Evolutionary conservation across 2,888 invertebrate genomes (phyloP), one percentile per base, ranked within the genome.

Genomic region (Nomada ferruginata): DNA sequence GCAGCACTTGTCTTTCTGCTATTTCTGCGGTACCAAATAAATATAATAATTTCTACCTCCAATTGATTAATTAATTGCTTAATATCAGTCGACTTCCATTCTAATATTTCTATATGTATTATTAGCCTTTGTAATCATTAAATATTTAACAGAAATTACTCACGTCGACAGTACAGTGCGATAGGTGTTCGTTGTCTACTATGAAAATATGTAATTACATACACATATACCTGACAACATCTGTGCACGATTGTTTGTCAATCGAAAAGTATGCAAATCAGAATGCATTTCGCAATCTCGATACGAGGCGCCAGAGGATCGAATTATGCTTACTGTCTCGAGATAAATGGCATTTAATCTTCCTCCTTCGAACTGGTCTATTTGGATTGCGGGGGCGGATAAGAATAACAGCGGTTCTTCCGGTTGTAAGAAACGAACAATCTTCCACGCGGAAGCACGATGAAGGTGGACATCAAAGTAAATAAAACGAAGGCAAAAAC

Each of bases 301-400:
- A 69, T 10, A 44, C 15, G 18, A 29, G 3, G 9, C 7, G 59
- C 5, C 9, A 2, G 23, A 29, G 18, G n/a, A 50, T 9, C 5
- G 20, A 42, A 20, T 18, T 44, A 26, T 18, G n/a, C 26, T 26
- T 70, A 44, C n/a, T 11, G 26, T n/a, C 42, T n/a, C 20, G 20
- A 11, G 23, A 64, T 44, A 53, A 63, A 18, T 53, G 23, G 52
- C 23, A 55, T 64, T 7, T 63, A 23, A 63, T 72, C 63, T 47
- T 29, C 11, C 36, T 66, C 53, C 55, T 55, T 15, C 36, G 59
- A 70, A 70, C 15, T 47, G 13, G 29, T 26, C 29, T 26, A 29
- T 70, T 47, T 42, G 29, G 29, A 2, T 53, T 36, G 53, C 42
- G 4, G 36, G 26, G n/a, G 47, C 11, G 18, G 29, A 42, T 42